phyloP scores from a whole-genome alignment of 2,888 invertebrate genomes.

The Melanchra persicariae region DNA sequence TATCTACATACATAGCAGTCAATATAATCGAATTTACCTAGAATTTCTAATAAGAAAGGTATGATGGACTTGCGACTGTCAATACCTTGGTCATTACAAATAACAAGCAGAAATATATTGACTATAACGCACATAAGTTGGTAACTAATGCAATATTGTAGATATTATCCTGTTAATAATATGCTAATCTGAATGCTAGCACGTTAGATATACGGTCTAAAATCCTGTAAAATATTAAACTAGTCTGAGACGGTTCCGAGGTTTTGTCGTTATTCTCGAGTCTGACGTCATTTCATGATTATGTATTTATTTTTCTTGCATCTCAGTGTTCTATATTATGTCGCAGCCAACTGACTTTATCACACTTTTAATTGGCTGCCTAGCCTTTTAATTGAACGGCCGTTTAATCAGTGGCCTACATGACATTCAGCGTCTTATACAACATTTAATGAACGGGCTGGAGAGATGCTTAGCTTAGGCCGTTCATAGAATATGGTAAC shows the following conservation, averaged over 20 bases:
- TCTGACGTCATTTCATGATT: conserved; percentile 54
- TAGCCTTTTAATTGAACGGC: too few species aligned
- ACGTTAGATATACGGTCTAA: not conserved
- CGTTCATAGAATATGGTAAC: too few species aligned
- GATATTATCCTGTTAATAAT: not conserved
- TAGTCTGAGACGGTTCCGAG: conserved; percentile 16
- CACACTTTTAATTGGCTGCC: too few species aligned
- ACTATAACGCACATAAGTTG: conserved; percentile 15
- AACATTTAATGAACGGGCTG: too few species aligned
- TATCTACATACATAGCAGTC: too few species aligned
- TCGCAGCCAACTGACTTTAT: too few species aligned
- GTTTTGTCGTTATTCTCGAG: conserved; percentile 48
- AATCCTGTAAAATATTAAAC: conserved; percentile 4
- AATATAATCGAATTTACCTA: conserved; percentile 11
- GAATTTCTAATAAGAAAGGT: conserved; percentile 14
- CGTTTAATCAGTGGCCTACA: too few species aligned
- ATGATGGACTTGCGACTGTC: not conserved
- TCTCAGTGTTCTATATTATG: conserved; percentile 20
- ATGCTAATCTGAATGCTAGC: not conserved
- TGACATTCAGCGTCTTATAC: too few species aligned
- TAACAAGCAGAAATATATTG: not conserved
- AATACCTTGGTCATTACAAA: not conserved
- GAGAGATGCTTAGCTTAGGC: too few species aligned
- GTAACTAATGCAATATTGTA: conserved; percentile 10
- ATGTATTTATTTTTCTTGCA: conserved; percentile 31